phyloP scores from a whole-genome alignment of 2,113 vertebrate species.

The Upupa epops region DNA sequence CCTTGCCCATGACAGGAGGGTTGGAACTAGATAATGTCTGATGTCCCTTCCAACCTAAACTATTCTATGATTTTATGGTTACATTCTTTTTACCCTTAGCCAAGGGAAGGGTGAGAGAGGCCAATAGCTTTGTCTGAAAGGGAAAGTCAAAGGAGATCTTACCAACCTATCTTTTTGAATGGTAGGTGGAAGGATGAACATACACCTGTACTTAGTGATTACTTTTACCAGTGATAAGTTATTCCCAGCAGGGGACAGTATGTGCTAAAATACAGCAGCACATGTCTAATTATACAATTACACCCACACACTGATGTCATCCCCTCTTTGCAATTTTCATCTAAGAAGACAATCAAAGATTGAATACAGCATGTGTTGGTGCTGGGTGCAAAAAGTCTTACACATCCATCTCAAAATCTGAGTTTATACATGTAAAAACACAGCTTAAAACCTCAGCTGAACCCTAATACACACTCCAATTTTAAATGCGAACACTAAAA shows the following conservation, averaged over 20 bases:
- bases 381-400: neutral
- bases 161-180: neutral
- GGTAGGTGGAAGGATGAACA: neutral
- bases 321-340: neutral
- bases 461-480: neutral
- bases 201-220: neutral
- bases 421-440: fast-evolving
- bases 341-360: neutral
- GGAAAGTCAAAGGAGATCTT: neutral
- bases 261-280: slow-evolving; percentile 53
- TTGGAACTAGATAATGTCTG: too few species aligned
- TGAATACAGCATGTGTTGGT: neutral
- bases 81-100: neutral
- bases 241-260: slow-evolving; percentile 58
- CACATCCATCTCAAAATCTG: neutral
- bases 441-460: neutral
- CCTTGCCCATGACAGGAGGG: too few species aligned
- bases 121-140: neutral
- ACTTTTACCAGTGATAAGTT: slow-evolving; percentile 2
- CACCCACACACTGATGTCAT: neutral
- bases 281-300: slow-evolving; percentile 28
- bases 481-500: neutral
- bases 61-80: neutral
- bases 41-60: too few species aligned
- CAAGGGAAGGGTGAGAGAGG: neutral